Base-by-base conservation (phyloP, 2,888 invertebrate species). In the Pediacus dermestoides region DNA sequence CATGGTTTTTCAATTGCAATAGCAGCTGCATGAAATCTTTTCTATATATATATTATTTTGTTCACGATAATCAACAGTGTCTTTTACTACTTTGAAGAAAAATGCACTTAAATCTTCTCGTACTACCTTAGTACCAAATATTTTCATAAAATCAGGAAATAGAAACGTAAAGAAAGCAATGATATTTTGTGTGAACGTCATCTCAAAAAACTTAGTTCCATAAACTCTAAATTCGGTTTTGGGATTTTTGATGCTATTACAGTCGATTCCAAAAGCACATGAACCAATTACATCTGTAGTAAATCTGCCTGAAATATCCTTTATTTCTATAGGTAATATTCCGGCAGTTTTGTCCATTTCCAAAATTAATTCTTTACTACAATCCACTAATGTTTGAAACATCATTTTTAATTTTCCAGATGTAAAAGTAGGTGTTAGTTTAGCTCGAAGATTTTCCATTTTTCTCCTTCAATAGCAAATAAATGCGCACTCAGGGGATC, bases 211-310 rank as follows among this genome's bases (percentile, higher is more conserved):
- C n/a, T n/a, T n/a, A n/a, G n/a, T n/a, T n/a, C n/a, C n/a, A n/a
- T n/a, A n/a, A n/a, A n/a, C n/a, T n/a, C n/a, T n/a, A n/a, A n/a
- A n/a, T n/a, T n/a, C n/a, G n/a, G n/a, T n/a, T n/a, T n/a, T 25
- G 0, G 71, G 63, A 54, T 74, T 68, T 23, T 68, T 66, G 30
- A 78, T 71, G 16, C 73, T 71, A 50, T 77, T 73, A 43, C 74
- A 73, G 44, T 77, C 74, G 4, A 78, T 64, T 11, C 78, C 78
- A 52, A 78, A 79, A 8, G 76, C 77, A 33, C 74, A 72, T 22
- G 72, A 73, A 0, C 74, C 76, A 27, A 75, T 74, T 0, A 75
- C 71, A 49, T 76, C 74, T 6, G 70, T 71, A 1, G 73, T 72
- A 44, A 65, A 75, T 4, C 69, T 63, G 0, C 68, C 65, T 12